Evolutionary conservation across 1,140 invertebrate species (phyloP).

Genomic region (Dreissena rostriformis): DNA sequence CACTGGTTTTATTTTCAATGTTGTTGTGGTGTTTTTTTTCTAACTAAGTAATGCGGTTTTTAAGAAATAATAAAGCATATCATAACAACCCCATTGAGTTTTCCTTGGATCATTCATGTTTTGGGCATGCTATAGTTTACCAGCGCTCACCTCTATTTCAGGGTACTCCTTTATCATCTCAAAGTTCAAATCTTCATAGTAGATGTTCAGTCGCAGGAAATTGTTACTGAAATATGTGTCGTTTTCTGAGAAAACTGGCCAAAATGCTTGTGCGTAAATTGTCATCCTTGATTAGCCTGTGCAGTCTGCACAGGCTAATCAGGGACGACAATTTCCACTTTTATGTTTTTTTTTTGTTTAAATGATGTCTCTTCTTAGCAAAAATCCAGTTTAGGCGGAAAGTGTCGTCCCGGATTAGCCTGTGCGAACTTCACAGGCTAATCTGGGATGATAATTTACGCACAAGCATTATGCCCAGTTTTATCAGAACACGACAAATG

Average conservation of each 20-base stretch:
- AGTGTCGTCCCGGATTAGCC: too few relatives aligned
- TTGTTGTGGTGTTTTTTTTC: too few relatives aligned
- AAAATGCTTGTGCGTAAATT: background rate
- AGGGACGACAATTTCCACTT: background rate
- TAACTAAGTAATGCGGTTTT: too few relatives aligned
- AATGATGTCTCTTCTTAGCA: background rate
- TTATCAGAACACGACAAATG: too few relatives aligned
- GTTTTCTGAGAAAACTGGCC: background rate
- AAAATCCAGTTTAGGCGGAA: background rate
- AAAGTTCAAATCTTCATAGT: conserved; percentile 72
- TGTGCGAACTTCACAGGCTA: too few relatives aligned
- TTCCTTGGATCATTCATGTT: too few relatives aligned
- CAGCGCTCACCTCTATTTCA: conserved; percentile 66
- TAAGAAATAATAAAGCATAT: too few relatives aligned
- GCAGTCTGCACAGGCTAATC: background rate
- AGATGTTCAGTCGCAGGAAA: conserved; percentile 68
- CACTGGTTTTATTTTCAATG: too few relatives aligned
- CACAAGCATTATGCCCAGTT: too few relatives aligned
- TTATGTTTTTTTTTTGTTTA: background rate
- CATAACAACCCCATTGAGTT: too few relatives aligned
- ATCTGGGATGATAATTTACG: too few relatives aligned
- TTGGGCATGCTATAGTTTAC: too few relatives aligned
- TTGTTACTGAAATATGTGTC: conserved; percentile 64
- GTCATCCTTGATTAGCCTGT: background rate
- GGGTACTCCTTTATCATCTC: conserved; percentile 64